A percentile compares a stretch with the other conserved stretches of the same genome.
These are phyloP conservation scores for Podarcis cretensis DNA, from an alignment of 2,113 vertebrate species.

Conservation along the genomic window DNA sequence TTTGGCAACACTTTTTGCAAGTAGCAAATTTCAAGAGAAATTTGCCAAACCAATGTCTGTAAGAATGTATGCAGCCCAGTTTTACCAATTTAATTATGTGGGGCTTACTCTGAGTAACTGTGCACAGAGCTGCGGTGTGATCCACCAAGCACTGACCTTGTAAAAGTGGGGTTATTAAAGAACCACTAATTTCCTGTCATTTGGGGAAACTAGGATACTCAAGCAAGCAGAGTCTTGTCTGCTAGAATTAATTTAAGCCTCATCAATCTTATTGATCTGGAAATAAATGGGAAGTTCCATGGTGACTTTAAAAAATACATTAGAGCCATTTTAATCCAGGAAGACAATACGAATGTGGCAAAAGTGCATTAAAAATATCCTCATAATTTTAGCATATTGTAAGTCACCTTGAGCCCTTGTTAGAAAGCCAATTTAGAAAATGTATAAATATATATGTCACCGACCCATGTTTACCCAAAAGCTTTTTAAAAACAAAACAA, in stretches of 20 bases:
- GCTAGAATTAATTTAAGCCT: neutral
- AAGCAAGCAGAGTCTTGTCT: neutral
- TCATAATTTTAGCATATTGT: neutral
- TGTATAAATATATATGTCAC: neutral
- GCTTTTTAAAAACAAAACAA: neutral
- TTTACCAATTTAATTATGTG: neutral
- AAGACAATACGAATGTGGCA: neutral
- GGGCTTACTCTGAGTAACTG: neutral
- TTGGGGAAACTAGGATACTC: rapidly evolving
- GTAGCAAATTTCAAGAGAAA: neutral
- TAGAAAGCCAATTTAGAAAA: neutral
- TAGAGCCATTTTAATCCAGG: rapidly evolving
- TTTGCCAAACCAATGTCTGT: neutral
- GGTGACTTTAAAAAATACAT: neutral
- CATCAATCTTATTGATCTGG: neutral
- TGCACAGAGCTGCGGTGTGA: neutral
- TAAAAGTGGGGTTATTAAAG: neutral
- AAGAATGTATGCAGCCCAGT: neutral
- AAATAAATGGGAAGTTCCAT: neutral
- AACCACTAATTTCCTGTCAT: rapidly evolving
- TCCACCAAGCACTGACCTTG: neutral
- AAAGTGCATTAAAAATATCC: neutral
- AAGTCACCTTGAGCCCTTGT: neutral
- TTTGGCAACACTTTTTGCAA: neutral
- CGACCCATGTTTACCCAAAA: neutral